Evolutionary conservation across 1,140 invertebrate genomes (phyloP), one percentile per base, ranked within the genome.

Genomic region (Hylaeus anthracinus): DNA sequence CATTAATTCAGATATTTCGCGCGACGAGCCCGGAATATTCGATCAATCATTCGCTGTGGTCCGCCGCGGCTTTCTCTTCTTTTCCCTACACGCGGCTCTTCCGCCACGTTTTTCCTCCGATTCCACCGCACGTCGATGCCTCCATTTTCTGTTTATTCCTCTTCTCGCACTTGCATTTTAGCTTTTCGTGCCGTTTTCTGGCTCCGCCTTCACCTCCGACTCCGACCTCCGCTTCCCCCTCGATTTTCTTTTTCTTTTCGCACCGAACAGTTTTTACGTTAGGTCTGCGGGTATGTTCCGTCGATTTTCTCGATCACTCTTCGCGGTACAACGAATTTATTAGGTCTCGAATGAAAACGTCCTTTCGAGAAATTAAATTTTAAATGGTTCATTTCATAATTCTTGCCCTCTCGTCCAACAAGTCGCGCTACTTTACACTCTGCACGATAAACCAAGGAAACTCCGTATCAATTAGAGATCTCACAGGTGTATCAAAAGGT

Each of bases 1-100:
- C 86, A 84, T 87, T 86, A 87, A 87, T 87, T 87, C 85, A 81
- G 74, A 79, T 81, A 86, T 81, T 86, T 86, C 71, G 60, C 78
- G 15, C 73, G 81, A 84, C 73, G 73, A 43, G 60, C 39, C 61
- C 12, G 77, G 81, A 86, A 84, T 84, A 84, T 86, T 81, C 48
- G 71, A 78, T 70, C 77, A 71, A 73, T 70, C 58, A 61, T 51
- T 53, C 61, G 6, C n/a, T 1, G 12, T 4, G 3, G 8, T 10
- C 26, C 10, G 9, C 67, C 77, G 61, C 61, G 58, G 51, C 41
- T 65, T 10, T 55, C 43, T 41, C 14, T n/a, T 14, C 4, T 26
- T 45, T 72, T 45, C 39, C 10, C 9, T 15, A n/a, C 56, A 1
- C 48, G 5, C 26, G 2, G 2, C n/a, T 78, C 60, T 53, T 51